A percentile compares a stretch with the other conserved stretches of the same genome.
These are phyloP conservation scores for Dryococelus australis DNA, from an alignment of 2,888 invertebrate species.

Conservation along the genomic window DNA sequence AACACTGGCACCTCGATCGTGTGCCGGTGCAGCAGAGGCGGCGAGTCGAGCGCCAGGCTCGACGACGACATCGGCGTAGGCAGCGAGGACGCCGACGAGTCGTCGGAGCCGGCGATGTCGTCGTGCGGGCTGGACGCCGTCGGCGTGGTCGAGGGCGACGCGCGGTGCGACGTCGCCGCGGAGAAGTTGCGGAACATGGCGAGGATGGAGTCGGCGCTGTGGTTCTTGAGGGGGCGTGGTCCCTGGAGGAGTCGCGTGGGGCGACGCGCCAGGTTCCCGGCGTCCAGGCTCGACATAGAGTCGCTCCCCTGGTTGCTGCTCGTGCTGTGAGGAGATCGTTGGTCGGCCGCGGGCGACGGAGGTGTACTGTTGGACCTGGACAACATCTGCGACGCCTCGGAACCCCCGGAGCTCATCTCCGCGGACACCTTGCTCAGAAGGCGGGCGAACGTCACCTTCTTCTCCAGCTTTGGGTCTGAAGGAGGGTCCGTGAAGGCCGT, in stretches of 20 bases:
- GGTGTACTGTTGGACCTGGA: slow-evolving; percentile 56
- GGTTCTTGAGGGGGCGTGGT: slow-evolving; percentile 53
- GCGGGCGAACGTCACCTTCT: slow-evolving; percentile 80
- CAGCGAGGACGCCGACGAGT: slow-evolving; percentile 74
- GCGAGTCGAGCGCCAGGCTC: slow-evolving; percentile 64
- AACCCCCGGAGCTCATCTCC: slow-evolving; percentile 79
- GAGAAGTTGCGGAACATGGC: slow-evolving; percentile 81
- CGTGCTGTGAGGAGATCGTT: slow-evolving; percentile 71
- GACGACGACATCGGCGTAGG: slow-evolving; percentile 65
- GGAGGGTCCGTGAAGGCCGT: slow-evolving; percentile 58
- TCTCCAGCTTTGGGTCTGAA: slow-evolving; percentile 67
- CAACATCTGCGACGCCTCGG: slow-evolving; percentile 63
- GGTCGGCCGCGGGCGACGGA: slow-evolving; percentile 71
- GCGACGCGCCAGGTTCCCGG: slow-evolving; percentile 35
- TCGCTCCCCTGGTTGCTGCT: slow-evolving; percentile 77
- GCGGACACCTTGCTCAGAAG: slow-evolving; percentile 77
- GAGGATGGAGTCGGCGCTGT: slow-evolving; percentile 80
- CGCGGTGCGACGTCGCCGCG: slow-evolving; percentile 57
- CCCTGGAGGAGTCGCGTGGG: slow-evolving; percentile 45
- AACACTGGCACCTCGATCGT: slow-evolving; percentile 70
- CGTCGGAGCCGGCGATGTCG: slow-evolving; percentile 72
- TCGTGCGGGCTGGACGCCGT: slow-evolving; percentile 79
- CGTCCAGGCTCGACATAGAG: slow-evolving; percentile 76
- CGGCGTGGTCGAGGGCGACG: slow-evolving; percentile 75
- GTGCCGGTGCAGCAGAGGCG: slow-evolving; percentile 50